Conservation (phyloP, 1,140 invertebrate genomes). For the Drosophila lowei region DNA sequence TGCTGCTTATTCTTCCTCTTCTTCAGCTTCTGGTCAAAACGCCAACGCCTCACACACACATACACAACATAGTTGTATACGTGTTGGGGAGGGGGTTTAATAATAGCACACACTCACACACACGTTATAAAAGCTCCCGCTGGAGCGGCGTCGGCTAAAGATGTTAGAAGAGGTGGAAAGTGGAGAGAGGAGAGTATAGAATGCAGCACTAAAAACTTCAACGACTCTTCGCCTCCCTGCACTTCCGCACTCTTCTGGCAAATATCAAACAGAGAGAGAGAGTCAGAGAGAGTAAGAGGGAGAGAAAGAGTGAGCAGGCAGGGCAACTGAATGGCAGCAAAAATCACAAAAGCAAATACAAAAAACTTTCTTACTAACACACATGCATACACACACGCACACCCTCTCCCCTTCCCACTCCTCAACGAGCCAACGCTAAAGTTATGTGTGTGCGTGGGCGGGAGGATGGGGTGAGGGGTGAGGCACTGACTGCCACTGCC, state of each 20-base stretch:
- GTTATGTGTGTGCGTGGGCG: conserved; percentile 8
- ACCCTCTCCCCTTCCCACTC: conserved; percentile 4
- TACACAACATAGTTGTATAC: conserved; percentile 58
- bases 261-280: conserved; percentile 56
- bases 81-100: conserved; percentile 62
- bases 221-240: conserved; percentile 12
- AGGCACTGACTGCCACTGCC: conserved; percentile 42
- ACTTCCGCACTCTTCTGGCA: conserved; percentile 63
- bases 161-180: conserved; percentile 9
- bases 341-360: conserved; percentile 68
- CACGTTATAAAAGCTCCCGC: conserved; percentile 72
- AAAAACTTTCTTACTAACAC: conserved; percentile 63
- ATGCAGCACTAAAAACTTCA: conserved; percentile 80
- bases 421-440: conserved; percentile 15
- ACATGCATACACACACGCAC: conserved; percentile 25
- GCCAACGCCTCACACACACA: conserved; percentile 70
- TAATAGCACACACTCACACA: conserved; percentile 63
- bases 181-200: conserved; percentile 11
- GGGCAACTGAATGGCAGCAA: conserved; percentile 29
- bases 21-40: conserved; percentile 55
- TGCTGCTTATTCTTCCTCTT: conserved; percentile 22
- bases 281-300: too few species aligned
- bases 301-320: conserved; percentile 21
- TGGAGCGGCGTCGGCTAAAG: conserved; percentile 38
- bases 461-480: not conserved